Conservation (phyloP, 2,113 vertebrate species). For the Bos javanicus region DNA sequence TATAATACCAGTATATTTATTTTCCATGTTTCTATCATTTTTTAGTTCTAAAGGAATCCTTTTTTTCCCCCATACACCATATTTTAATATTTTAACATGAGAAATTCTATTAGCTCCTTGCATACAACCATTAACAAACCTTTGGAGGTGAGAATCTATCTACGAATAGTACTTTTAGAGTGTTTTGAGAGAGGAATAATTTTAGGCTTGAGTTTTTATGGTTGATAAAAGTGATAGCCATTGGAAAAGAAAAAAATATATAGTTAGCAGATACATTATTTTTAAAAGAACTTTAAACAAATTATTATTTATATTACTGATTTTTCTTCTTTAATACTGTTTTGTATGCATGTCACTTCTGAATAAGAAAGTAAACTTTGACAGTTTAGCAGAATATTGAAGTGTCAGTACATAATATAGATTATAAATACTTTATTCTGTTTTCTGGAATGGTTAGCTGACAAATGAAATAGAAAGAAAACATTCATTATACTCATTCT, state of each 20-base stretch:
- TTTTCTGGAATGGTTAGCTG: slow-evolving; percentile 23
- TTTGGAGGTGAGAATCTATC: not conserved
- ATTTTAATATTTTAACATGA: slow-evolving; percentile 40
- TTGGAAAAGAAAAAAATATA: slow-evolving; percentile 42
- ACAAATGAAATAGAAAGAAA: slow-evolving; percentile 3
- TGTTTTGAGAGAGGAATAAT: slow-evolving; percentile 36
- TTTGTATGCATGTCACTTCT: slow-evolving; percentile 21
- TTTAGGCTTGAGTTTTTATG: slow-evolving; percentile 33
- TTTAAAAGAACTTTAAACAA: slow-evolving; percentile 26
- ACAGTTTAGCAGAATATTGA: slow-evolving; percentile 26
- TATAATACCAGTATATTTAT: not conserved
- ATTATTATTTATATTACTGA: slow-evolving; percentile 47
- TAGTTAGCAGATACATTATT: not conserved
- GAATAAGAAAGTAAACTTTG: slow-evolving; percentile 42
- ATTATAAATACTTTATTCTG: not conserved
- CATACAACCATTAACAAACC: not conserved
- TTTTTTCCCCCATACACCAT: not conserved
- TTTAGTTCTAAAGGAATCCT: not conserved
- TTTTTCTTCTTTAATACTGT: slow-evolving; percentile 46
- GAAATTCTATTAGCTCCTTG: slow-evolving; percentile 10
- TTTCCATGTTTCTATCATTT: not conserved
- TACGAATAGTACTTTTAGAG: not conserved
- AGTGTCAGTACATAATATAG: not conserved
- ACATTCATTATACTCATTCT: not conserved
- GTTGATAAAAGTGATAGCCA: slow-evolving; percentile 15